Base-by-base conservation (phyloP, 2,113 vertebrate genomes). In the Epinephelus lanceolatus region DNA sequence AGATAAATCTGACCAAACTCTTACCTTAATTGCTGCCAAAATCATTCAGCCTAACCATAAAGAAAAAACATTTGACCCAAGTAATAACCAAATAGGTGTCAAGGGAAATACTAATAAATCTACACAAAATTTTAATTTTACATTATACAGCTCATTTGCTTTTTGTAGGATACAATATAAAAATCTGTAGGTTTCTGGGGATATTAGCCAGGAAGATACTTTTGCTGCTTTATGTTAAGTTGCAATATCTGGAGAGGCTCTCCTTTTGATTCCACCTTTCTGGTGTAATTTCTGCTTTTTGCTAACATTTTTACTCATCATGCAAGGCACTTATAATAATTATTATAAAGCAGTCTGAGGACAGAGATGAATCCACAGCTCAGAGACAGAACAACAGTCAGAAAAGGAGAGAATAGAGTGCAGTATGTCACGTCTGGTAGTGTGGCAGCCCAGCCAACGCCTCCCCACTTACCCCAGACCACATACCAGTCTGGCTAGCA, bases 401-500 rank as follows among this genome's bases (percentile, higher is more conserved):
- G 65, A 68, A 76, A 56, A 86, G 75, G 80, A 89, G 80, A 81
- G 85, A 84, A 88, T 70, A 73, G 75, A 82, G 86, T 63, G 71
- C 86, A 91, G 88, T 88, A 84, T 92, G 92, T 92, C 87, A 92
- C 90, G 86, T 94, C 92, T 94, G 91, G 87, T 90, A 83, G 76
- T 84, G 77, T 81, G 83, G 91, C 80, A 83, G 85, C 87, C 71
- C 86, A 86, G 88, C 89, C 92, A 91, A 94, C 81, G 78, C 86
- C 93, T 90, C 89, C 88, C 86, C 84, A 88, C 87, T 93, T 83
- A 91, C 85, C 88, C 91, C 88, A 90, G 90, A 92, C 92, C 92
- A 91, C 91, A 93, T 92, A 88, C 85, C 93, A 94, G 91, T 94
- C 93, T 94, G 93, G 92, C 70, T 88, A 66, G 63, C 61, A 76